Evolutionary conservation across 2,113 vertebrate genomes (phyloP), one percentile per base, ranked within the genome.

Genomic region (Cnemophilus loriae): DNA sequence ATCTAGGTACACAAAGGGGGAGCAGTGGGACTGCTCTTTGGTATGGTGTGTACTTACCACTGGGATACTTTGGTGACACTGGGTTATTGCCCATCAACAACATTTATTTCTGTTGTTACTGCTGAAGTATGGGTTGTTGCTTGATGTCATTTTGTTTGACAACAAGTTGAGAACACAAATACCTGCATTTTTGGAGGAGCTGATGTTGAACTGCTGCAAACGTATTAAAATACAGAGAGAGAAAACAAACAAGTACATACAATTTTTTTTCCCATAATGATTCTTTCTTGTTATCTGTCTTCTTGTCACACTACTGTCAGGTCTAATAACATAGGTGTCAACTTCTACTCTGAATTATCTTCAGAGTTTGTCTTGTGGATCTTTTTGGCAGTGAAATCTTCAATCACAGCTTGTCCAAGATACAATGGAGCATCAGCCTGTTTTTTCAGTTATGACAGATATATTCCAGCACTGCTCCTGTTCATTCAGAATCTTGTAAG

Each of bases 321-420:
- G 53, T 83, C 75, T 93, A 96, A 95, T 95, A 96, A 88, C 55
- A 91, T 17, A 94, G 88, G 47, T 13, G 2, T 95, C 92, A 93
- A 42, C 75, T 88, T 83, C 85, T 90, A 61, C 63, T 73, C 63
- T 88, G 78, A 88, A 46, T 85, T 94, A 46, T 61, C 79, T 86
- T 93, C 75, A 68, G 67, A 63, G 50, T 88, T 80, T 67, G 53
- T 88, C 88, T 92, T 88, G 50, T 32, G 69, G 82, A 87, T 83
- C 64, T 91, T 87, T 94, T 80, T 18, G 5, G 39, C 75, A 61
- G 33, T 53, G 47, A 91, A 90, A 92, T 91, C 79, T 92, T 96
- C 94, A 94, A 82, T 95, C 83, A 95, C 50, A 94, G n/a, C 49
- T 65, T 93, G 85, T 94, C 78, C 90, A 92, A 90, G 71, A 76